These are phyloP conservation scores for Acinonyx jubatus DNA, from an alignment of 2,113 vertebrate species.

Conservation along the genomic window DNA sequence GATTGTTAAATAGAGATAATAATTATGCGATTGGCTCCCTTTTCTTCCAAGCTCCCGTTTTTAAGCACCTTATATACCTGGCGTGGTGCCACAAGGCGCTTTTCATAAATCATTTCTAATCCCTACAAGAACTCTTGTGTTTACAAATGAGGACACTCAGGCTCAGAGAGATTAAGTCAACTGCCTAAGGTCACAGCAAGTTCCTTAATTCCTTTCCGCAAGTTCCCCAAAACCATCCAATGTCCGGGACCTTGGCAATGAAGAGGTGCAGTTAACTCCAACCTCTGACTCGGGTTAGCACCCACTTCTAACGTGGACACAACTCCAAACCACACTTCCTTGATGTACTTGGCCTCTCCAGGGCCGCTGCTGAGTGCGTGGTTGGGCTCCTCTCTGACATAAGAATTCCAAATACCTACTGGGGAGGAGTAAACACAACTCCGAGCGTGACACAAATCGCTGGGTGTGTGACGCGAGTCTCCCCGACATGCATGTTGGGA, in stretches of 20 bases:
- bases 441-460: conserved; percentile 66
- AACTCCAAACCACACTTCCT: conserved; percentile 50
- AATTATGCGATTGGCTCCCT: background rate
- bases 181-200: background rate
- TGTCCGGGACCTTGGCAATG: conserved; percentile 1
- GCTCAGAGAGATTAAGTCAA: conserved; percentile 21
- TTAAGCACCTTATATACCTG: background rate
- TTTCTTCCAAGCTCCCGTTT: background rate
- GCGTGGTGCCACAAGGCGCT: background rate
- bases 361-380: background rate
- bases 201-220: conserved; percentile 23
- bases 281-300: background rate
- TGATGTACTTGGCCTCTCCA: conserved; percentile 41
- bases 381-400: conserved; percentile 66
- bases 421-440: conserved; percentile 68
- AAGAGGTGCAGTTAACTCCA: background rate
- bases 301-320: background rate
- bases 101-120: background rate
- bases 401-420: conserved; percentile 58
- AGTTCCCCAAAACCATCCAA: background rate
- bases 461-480: conserved; percentile 67
- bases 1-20: background rate
- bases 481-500: conserved; percentile 22
- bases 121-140: background rate
- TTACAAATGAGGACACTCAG: conserved; percentile 5